Evolutionary conservation across 2,888 invertebrate genomes (phyloP), one percentile per base, ranked within the genome.

Genomic region (Hydrotaea cyrtoneurina): DNA sequence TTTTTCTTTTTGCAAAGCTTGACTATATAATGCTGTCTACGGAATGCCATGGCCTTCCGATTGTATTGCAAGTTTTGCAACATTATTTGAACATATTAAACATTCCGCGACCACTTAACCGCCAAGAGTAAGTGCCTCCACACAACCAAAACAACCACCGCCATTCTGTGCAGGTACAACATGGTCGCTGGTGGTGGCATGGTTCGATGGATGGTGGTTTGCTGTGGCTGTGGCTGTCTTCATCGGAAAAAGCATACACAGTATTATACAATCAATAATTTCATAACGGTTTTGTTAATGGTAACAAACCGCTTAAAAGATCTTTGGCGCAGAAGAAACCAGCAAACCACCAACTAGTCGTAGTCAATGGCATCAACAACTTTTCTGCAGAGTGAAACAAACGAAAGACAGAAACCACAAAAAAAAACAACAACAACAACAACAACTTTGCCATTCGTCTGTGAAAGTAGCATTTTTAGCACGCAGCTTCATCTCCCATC

Each of bases 181-280:
- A 19, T 59, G 4, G 59, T 59, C 31, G 11, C 39, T 39, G 21
- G 57, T 23, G 2, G 57, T 19, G 21, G 57, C 0, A 23, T 21
- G 57, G 15, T 17, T 53, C 17, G n/a, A n/a, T n/a, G 31, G 31
- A 31, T 31, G 31, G 59, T 55, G 21, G 21, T 7, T 31, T 53
- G 53, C 17, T 55, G 2, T 21, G n/a, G 53, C 53, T 46, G 46
- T 17, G 15, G 53, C 53, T 55, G 26, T 26, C 59, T 59, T 57
- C 57, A 11, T 57, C 57, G 0, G 15, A 10, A 26, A 57, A 7
- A 15, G 21, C 46, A 53, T 53, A 31, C 71, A 53, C 39, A 39
- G 66, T 66, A 84, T 86, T 86, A 86, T 86, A 87, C 83, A 87
- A 87, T 87, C 86, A 86, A 87, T 87, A 87, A 86, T 86, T 86